Conservation (phyloP, 2,113 vertebrate species). For the Bagarius yarrelli region DNA sequence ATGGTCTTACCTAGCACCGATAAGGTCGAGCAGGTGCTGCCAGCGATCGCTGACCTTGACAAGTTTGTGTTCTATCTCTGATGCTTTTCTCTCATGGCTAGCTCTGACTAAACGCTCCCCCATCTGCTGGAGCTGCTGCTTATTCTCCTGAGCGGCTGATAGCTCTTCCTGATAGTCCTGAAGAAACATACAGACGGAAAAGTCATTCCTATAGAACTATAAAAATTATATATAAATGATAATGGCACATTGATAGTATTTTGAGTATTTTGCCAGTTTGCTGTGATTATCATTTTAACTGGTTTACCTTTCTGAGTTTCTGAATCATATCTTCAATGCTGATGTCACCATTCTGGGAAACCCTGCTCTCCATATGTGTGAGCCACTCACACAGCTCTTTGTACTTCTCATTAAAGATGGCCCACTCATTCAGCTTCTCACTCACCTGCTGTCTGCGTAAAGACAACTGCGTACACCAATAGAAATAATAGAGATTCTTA, state of each 20-base stretch:
- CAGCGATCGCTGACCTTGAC: slow-evolving; percentile 88
- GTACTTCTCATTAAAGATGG: slow-evolving; percentile 89
- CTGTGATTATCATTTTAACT: not conserved
- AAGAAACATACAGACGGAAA: not conserved
- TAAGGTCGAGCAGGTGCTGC: slow-evolving; percentile 94
- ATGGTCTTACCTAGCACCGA: slow-evolving; percentile 82
- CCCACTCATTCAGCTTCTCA: slow-evolving; percentile 91
- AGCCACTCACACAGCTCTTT: slow-evolving; percentile 96
- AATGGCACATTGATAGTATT: not conserved
- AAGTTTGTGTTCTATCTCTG: slow-evolving; percentile 91
- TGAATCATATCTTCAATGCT: slow-evolving; percentile 99
- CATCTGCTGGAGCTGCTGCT: slow-evolving; percentile 87
- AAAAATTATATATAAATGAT: not conserved
- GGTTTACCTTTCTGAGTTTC: slow-evolving; percentile 89
- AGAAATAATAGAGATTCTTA: not conserved
- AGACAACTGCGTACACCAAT: slow-evolving; percentile 75
- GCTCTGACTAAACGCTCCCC: slow-evolving; percentile 86
- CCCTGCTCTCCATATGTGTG: slow-evolving; percentile 94
- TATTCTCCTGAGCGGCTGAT: slow-evolving; percentile 80
- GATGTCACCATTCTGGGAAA: slow-evolving; percentile 92
- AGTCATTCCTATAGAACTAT: no score
- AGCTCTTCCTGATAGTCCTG: slow-evolving; percentile 98
- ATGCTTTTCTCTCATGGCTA: slow-evolving; percentile 88
- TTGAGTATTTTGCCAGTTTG: not conserved
- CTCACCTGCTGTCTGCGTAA: slow-evolving; percentile 84